Conservation (phyloP, 53 echinoderm and acorn worm genomes). For the Patiria pectinifera region DNA sequence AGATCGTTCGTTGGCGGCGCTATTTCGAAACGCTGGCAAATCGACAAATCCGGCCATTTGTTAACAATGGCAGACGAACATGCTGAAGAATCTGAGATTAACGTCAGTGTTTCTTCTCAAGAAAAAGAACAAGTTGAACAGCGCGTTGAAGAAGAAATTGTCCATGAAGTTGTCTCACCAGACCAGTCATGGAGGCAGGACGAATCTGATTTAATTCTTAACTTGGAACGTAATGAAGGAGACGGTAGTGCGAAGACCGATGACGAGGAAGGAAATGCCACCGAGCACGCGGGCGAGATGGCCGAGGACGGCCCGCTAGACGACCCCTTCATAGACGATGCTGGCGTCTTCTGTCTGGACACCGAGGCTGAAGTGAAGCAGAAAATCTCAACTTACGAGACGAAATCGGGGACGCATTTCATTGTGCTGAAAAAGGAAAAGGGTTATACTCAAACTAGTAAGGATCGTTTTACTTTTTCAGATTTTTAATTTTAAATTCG, state of each 20-base stretch:
- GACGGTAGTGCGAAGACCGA: neutral
- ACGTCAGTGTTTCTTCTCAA: neutral
- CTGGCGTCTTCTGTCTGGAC: constrained; percentile 58
- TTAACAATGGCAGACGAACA: constrained; percentile 29
- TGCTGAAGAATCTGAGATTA: neutral
- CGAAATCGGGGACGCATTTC: constrained; percentile 70
- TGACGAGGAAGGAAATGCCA: neutral
- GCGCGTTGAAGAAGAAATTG: constrained; percentile 48
- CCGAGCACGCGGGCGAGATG: neutral
- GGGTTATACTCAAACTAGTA: constrained; percentile 76
- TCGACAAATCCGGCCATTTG: neutral
- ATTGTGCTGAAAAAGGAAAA: constrained; percentile 80
- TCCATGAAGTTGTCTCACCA: constrained; percentile 46
- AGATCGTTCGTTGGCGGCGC: constrained; percentile 20
- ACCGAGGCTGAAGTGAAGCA: constrained; percentile 73
- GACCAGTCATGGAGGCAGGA: constrained; percentile 52
- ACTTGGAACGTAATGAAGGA: neutral
- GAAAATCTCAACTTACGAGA: constrained; percentile 64
- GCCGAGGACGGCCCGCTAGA: neutral
- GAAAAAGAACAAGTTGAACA: constrained; percentile 50
- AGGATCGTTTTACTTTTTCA: neutral
- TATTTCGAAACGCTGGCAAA: constrained; percentile 16
- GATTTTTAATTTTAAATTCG: neutral
- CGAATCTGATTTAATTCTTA: neutral
- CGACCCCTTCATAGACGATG: constrained; percentile 11